phyloP scores from a whole-genome alignment of 2,888 invertebrate genomes.

The Periphyllus acericola region DNA sequence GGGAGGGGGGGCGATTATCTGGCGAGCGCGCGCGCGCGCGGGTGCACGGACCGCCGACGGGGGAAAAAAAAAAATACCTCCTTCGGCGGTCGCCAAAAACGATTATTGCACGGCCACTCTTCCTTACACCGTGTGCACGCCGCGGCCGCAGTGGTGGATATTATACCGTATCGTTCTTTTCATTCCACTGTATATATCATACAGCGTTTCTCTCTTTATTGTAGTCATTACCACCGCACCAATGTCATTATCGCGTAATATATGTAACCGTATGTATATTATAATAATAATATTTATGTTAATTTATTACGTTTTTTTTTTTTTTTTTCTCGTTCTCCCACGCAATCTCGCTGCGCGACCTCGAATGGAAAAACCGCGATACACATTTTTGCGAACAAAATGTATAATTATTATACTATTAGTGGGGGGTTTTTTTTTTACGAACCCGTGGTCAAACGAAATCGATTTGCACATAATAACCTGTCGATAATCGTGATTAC shows the following conservation, averaged over 20 bases:
- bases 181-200: background rate
- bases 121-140: background rate
- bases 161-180: background rate
- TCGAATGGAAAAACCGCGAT: background rate
- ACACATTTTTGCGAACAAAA: no score
- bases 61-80: background rate
- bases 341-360: background rate
- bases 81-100: conserved; percentile 21
- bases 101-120: conserved; percentile 6
- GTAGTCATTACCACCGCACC: no score
- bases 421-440: no score
- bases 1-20: background rate
- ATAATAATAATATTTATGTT: background rate
- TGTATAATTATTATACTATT: no score
- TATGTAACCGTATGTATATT: background rate
- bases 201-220: background rate
- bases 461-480: no score
- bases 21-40: background rate
- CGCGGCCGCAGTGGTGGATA: background rate
- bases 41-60: background rate
- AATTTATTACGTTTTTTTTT: no score
- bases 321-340: background rate
- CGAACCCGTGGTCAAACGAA: no score
- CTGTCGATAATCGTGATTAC: no score
- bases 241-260: background rate